Evolutionary conservation across 2,113 vertebrate genomes (phyloP).

Genomic region (Caloenas nicobarica): DNA sequence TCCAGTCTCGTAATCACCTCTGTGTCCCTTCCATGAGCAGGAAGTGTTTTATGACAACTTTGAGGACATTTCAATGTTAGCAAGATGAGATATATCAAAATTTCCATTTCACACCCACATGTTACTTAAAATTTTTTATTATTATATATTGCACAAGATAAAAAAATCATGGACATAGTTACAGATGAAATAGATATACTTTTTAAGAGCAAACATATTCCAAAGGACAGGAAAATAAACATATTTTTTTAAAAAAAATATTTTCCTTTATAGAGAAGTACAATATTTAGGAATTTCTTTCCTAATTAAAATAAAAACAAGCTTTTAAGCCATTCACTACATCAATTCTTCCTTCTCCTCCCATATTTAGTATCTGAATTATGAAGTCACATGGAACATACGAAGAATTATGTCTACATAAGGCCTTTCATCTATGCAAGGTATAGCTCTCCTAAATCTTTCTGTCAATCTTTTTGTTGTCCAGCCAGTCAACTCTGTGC

Average conservation of each 20-base stretch:
- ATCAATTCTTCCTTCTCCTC: not conserved
- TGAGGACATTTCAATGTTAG: not conserved
- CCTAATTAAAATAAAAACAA: not conserved
- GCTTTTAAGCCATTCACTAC: not conserved
- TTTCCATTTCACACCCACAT: not conserved
- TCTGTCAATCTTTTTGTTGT: not conserved
- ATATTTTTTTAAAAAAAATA: too few species aligned
- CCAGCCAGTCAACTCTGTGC: not conserved
- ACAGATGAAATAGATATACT: not conserved
- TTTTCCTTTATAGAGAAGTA: not conserved
- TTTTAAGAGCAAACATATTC: not conserved
- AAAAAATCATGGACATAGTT: not conserved
- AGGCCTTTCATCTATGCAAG: not conserved
- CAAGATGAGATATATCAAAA: not conserved
- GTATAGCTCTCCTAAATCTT: not conserved
- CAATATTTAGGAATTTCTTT: not conserved
- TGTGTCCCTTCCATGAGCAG: not conserved
- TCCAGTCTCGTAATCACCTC: not conserved
- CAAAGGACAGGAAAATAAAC: not conserved
- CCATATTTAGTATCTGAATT: not conserved
- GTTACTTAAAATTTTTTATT: not conserved
- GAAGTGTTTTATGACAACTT: not conserved
- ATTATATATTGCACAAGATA: not conserved
- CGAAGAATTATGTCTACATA: not conserved
- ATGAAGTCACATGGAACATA: not conserved